Base-by-base conservation (phyloP, 2,797 vertebrate species). In the Leptatherina wallacei region DNA sequence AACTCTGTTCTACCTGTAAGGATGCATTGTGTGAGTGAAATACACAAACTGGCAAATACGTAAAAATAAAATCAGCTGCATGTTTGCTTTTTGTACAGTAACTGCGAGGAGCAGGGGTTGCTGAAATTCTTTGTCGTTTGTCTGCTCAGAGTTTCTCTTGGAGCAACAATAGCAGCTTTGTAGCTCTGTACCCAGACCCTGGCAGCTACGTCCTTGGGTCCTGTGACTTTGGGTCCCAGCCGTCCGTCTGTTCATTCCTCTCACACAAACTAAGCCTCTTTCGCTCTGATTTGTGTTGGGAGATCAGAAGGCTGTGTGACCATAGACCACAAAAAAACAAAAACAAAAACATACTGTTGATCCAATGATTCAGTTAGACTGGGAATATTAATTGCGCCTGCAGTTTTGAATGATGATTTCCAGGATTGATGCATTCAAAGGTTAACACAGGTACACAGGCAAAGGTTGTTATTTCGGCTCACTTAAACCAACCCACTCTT, bases 201-300 rank as follows among this genome's bases (percentile, higher is more conserved):
- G 91, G 90, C 88, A 87, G 85, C 27, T 86, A 89, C 42, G 86
- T 83, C 87, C 77, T 82, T 79, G 75, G 36, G 86, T 89, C 91
- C 89, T 89, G 90, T 93, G 91, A 93, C 92, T 90, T 88, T 85
- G 71, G 69, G 74, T 82, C 74, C 69, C 29, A 61, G 72, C 61
- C 59, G 71, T 80, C 68, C 6, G 35, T 81, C 78, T 60, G 77
- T 67, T 79, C 27, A 12, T 22, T 78, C 61, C 63, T 51, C 67
- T 20, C n/a, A 58, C 63, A 80, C 73, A 77, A 81, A 69, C 42
- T 56, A 1, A 38, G 2, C 13, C 57, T 83, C 32, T 71, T 58
- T 35, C 12, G 29, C 38, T 73, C 35, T 2, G 20, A 66, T 56
- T 80, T 66, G 69, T 57, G 65, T 9, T 22, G 38, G 8, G 5